These are phyloP conservation scores for Eptatretus burgeri DNA, from an alignment of 2,113 vertebrate species.

Conservation along the genomic window DNA sequence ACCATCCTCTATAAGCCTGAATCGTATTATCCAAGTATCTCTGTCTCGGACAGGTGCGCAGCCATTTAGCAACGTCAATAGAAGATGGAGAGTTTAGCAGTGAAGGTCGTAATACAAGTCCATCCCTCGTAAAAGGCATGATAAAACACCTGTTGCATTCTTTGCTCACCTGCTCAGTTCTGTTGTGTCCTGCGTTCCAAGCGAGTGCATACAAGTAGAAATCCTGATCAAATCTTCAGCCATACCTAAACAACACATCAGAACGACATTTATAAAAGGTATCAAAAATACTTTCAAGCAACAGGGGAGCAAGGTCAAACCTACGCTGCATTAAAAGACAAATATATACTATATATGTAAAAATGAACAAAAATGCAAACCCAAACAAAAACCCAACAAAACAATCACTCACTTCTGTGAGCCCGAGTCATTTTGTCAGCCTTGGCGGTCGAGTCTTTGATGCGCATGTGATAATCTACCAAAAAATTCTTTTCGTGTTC, in stretches of 20 bases:
- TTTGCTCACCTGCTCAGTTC: conserved; percentile 10
- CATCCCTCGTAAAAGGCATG: no score
- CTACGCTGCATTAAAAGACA: not conserved
- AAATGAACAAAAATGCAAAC: not conserved
- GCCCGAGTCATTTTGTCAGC: conserved; percentile 10
- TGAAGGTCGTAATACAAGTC: no score
- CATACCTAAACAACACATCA: conserved; percentile 9
- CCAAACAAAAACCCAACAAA: not conserved
- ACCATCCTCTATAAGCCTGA: no score
- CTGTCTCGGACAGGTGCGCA: no score
- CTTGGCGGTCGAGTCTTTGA: conserved; percentile 11
- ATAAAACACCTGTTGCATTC: no score
- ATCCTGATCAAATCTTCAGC: conserved; percentile 12
- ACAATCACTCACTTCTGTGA: conserved; percentile 9
- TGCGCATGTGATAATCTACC: conserved; percentile 11
- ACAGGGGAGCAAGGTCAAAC: not conserved
- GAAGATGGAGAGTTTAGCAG: no score
- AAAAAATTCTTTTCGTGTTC: conserved; percentile 13
- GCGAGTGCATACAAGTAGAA: conserved; percentile 10
- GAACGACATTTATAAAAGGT: not conserved
- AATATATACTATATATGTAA: not conserved
- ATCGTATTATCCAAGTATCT: no score
- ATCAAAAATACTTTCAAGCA: not conserved
- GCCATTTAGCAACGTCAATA: no score
- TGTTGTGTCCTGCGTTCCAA: conserved; percentile 11